Evolutionary conservation across 2,888 invertebrate genomes (phyloP), one percentile per base, ranked within the genome.

Genomic region (Acronicta aceris): DNA sequence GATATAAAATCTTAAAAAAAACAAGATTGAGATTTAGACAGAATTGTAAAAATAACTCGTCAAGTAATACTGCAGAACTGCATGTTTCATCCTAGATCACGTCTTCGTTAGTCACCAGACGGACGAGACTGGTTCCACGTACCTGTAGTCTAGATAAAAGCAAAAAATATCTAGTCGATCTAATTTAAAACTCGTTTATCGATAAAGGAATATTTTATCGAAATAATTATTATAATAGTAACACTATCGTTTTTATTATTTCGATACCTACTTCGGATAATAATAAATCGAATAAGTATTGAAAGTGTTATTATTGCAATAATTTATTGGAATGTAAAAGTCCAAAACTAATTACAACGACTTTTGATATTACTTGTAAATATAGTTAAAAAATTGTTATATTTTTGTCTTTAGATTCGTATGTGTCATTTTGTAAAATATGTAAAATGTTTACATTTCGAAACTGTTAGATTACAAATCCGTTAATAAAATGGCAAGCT

Each of bases 261-360:
- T 4, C 12, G 6, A 46, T 45, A 42, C 9, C 4, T n/a, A n/a
- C n/a, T n/a, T 41, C 47, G 30, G 54, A 54, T 25, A 33, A 55
- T 30, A 40, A 61, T 52, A 50, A 59, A 57, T 65, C 58, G 36
- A 16, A 45, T 30, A 63, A 21, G 21, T 21, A 21, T 43, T 50
- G n/a, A 25, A 43, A 46, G 42, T 58, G 57, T 65, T 59, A 59
- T 67, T 63, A 51, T 58, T 71, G 65, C 56, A 69, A 72, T 66
- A 62, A 63, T 68, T 63, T 61, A 67, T 59, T 69, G 65, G 68
- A 65, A 78, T 52, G 53, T 61, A 60, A 67, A 73, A 76, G 83
- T 87, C 85, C 85, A 81, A 80, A 78, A 69, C 76, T 64, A 76
- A 80, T 74, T 78, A 86, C 86, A 86, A 86, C 85, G 87, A 86